A percentile compares a stretch with the other conserved stretches of the same genome.
Evolutionary conservation across 2,888 invertebrate genomes (phyloP).

Genomic region (Calameuta pallipes): DNA sequence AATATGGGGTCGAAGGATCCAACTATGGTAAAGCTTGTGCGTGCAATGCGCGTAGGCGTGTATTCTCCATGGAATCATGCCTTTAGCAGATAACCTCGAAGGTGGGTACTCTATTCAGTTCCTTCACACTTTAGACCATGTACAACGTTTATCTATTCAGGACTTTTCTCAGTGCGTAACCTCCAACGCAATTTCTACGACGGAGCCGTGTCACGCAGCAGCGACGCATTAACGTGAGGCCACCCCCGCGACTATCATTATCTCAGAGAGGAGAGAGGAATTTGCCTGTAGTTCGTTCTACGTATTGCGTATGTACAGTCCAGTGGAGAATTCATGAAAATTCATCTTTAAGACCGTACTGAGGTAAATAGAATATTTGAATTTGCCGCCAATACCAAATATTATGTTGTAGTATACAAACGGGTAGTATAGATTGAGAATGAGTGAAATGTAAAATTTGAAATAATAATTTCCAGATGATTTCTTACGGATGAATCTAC

Average conservation of each 20-base stretch:
- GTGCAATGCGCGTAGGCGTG: neutral
- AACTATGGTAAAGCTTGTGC: neutral
- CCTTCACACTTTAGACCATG: neutral
- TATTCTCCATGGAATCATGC: neutral
- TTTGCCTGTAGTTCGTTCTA: neutral
- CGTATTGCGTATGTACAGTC: neutral
- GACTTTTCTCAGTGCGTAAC: conserved; percentile 25
- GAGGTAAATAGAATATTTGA: neutral
- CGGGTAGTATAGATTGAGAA: neutral
- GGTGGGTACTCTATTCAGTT: neutral
- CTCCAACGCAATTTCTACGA: conserved; percentile 19
- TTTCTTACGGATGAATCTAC: neutral
- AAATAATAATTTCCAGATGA: neutral
- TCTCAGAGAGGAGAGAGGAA: conserved; percentile 22
- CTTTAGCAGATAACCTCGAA: neutral
- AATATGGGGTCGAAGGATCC: neutral
- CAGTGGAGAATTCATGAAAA: neutral
- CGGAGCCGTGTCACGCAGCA: conserved; percentile 26
- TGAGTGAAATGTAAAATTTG: neutral
- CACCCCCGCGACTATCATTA: conserved; percentile 54
- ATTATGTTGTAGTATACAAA: neutral
- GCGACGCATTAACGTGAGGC: conserved; percentile 35
- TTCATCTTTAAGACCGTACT: neutral
- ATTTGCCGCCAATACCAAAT: neutral
- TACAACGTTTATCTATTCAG: neutral